Base-by-base conservation (phyloP, 2,888 invertebrate species). In the Dastarcus helophoroides region DNA sequence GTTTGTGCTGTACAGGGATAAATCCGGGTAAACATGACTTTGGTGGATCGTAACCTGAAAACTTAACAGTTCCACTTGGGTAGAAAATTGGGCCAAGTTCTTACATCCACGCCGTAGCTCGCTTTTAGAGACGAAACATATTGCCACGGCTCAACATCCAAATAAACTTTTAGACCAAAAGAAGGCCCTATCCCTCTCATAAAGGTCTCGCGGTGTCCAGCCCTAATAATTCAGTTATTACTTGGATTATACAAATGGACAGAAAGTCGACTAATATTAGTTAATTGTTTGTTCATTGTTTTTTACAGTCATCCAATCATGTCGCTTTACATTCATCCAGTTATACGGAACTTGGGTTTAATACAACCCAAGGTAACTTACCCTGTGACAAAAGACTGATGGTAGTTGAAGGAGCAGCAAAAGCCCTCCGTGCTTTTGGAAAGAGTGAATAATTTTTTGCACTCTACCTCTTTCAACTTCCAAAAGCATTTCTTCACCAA, bases 341-440 rank as follows among this genome's bases (percentile, higher is more conserved):
- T n/a, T n/a, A n/a, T n/a, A n/a, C n/a, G n/a, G n/a, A n/a, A n/a
- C n/a, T n/a, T n/a, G n/a, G n/a, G n/a, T n/a, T n/a, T n/a, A n/a
- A n/a, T n/a, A n/a, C n/a, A n/a, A n/a, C n/a, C n/a, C n/a, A n/a
- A n/a, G n/a, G n/a, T n/a, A n/a, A n/a, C n/a, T n/a, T n/a, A n/a
- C n/a, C n/a, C n/a, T n/a, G n/a, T n/a, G n/a, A n/a, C n/a, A n/a
- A n/a, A n/a, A 19, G 19, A 19, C 19, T 7, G n/a, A 19, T 23
- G 8, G 27, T 35, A 32, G 26, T 36, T 36, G 24, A 38, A 32
- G 0, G 29, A 14, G 26, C 40, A 40, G 17, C 40, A 73, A 40
- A 63, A 69, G 1, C 73, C 73, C 3, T 62, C 58, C 2, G 57
- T 51, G 0, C 72, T 71, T 13, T 63, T 58, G 0, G 63, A 54